A percentile compares a stretch with the other conserved stretches of the same genome.
Evolutionary conservation across 92 coral and sea anemone species (phyloP).

Genomic region (Meandrina meandrites): DNA sequence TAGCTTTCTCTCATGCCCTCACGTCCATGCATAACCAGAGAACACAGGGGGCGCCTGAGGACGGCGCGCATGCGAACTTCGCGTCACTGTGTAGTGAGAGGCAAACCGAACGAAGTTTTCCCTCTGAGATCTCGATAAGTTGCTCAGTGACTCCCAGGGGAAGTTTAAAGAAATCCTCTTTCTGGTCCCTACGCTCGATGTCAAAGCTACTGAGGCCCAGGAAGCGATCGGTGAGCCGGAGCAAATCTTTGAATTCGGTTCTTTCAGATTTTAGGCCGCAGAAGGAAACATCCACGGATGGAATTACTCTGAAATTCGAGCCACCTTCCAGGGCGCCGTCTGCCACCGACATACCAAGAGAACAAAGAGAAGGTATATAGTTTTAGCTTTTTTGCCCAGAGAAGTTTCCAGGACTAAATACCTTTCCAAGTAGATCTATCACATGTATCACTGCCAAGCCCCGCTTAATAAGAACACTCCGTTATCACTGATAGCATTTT

Average conservation of each 20-base stretch:
- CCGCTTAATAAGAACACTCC: no score
- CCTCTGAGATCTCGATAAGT: constrained; percentile 66
- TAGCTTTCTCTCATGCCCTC: constrained; percentile 90
- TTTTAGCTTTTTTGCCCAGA: neutral
- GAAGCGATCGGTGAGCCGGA: constrained; percentile 35
- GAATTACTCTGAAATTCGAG: constrained; percentile 54
- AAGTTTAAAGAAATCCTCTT: constrained; percentile 55
- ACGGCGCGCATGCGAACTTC: constrained; percentile 51
- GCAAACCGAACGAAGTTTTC: constrained; percentile 68
- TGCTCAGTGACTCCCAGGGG: constrained; percentile 52
- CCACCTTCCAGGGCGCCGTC: constrained; percentile 73
- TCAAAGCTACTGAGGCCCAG: constrained; percentile 48
- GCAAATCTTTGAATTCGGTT: constrained; percentile 71
- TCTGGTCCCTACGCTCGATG: constrained; percentile 57
- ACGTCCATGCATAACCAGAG: constrained; percentile 86
- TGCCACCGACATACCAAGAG: constrained; percentile 52
- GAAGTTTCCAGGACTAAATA: no score
- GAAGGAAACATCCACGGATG: constrained; percentile 36
- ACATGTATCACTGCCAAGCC: no score
- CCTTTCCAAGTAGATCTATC: no score
- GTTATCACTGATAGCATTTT: no score
- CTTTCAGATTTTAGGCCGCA: constrained; percentile 49
- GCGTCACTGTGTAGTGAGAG: constrained; percentile 79
- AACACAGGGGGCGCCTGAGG: constrained; percentile 42
- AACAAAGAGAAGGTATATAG: constrained; percentile 25